Base-by-base conservation (phyloP, 2,888 invertebrate genomes). In the Trichogramma evanescens region DNA sequence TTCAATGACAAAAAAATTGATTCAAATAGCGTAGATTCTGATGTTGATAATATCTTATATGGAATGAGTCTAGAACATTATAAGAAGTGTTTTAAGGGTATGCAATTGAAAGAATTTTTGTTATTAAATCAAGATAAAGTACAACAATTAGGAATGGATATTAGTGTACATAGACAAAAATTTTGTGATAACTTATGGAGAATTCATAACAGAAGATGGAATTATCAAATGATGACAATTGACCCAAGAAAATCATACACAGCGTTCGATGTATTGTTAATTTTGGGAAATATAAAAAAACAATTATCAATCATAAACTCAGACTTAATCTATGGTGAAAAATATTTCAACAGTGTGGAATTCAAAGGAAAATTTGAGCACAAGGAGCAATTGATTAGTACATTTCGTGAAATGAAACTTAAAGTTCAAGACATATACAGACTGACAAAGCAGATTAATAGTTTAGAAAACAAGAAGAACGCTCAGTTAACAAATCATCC, bases 201-300 rank as follows among this genome's bases (percentile, higher is more conserved):
- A 65, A 86, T 87, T 70, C 87, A 87, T 68, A 79, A 75, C 61
- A 80, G 80, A 66, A 78, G 80, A 2, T 88, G 84, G 82, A 82
- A 80, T 68, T 77, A 78, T 5, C 72, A 69, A 61, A 65, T 76
- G 61, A 69, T 70, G 41, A 57, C 50, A 38, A 58, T 71, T 46
- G 66, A 69, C 44, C 68, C 67, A 54, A 62, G 66, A 10, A 44
- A 64, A 58, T 66, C 68, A 8, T 71, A 69, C 55, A 69, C 70
- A 73, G 69, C 64, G 48, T 69, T 81, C 56, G 82, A 85, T 69
- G 81, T 83, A 59, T 75, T 84, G 58, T 77, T 80, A 45, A 74
- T 81, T 38, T 67, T 86, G 53, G 80, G 84, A 45, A 81, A 81
- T 40, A 81, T 82, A 51, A 74, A 85, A 9, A 83, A 83, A 69